These are phyloP conservation scores for Pluvianellus socialis DNA, from an alignment of 2,113 vertebrate species.

Conservation along the genomic window DNA sequence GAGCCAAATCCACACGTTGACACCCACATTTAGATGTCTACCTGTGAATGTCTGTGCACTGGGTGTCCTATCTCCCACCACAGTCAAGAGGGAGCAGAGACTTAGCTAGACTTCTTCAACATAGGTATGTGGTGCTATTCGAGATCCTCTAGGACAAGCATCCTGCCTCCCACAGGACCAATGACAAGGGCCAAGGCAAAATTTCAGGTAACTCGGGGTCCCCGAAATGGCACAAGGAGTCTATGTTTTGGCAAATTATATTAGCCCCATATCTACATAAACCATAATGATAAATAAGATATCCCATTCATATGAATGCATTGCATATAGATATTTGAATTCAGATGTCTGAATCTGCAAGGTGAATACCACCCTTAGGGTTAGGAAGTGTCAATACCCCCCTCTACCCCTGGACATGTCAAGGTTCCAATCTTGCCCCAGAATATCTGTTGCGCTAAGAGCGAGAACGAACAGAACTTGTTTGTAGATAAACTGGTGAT, in stretches of 20 bases:
- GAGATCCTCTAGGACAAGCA: not conserved
- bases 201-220: not conserved
- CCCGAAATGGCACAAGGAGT: not conserved
- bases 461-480: not conserved
- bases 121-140: not conserved
- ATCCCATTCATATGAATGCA: not conserved
- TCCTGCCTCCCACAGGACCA: not conserved
- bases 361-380: not conserved
- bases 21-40: not conserved
- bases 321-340: not conserved
- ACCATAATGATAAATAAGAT: not conserved
- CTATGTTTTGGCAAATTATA: not conserved
- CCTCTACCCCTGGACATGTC: not conserved
- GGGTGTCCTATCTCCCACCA: not conserved
- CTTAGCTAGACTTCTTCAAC: not conserved
- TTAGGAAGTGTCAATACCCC: not conserved
- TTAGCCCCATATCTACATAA: not conserved
- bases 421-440: not conserved
- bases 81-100: not conserved
- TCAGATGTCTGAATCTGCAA: not conserved
- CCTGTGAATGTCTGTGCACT: not conserved
- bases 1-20: not conserved
- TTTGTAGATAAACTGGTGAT: not conserved
- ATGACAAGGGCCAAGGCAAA: not conserved
- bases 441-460: not conserved